A percentile compares a stretch with the other conserved stretches of the same genome.
Evolutionary conservation across 2,113 vertebrate genomes (phyloP).

Genomic region (Myotis brandtii): DNA sequence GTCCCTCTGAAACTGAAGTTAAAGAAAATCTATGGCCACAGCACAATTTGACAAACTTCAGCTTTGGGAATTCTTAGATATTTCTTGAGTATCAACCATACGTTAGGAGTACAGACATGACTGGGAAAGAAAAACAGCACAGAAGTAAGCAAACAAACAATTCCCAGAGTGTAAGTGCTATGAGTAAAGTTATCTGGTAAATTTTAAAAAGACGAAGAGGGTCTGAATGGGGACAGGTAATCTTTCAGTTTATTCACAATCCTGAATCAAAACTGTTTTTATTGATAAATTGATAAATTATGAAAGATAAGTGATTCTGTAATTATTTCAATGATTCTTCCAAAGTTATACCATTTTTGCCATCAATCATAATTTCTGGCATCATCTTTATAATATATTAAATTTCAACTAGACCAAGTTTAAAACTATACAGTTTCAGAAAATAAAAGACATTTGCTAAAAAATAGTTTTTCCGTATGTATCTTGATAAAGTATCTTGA

Average conservation of each 20-base stretch:
- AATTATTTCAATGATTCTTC: background rate
- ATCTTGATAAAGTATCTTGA: background rate
- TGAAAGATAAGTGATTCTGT: background rate
- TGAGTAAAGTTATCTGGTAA: background rate
- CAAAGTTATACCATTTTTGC: background rate
- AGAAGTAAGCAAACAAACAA: background rate
- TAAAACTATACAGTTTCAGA: background rate
- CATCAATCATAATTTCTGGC: background rate
- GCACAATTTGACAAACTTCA: background rate
- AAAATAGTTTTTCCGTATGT: background rate
- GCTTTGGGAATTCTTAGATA: background rate
- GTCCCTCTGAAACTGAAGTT: background rate
- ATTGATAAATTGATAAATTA: background rate
- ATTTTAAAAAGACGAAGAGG: background rate
- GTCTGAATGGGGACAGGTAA: background rate
- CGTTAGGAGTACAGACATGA: background rate
- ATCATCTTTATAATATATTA: background rate
- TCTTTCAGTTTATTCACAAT: background rate
- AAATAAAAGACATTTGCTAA: background rate
- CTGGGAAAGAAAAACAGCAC: background rate
- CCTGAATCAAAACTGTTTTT: background rate
- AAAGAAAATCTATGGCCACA: background rate
- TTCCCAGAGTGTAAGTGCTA: background rate
- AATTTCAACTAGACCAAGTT: slow-evolving; percentile 3
- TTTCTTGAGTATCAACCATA: background rate